Conservation (phyloP, 35 echinoderm and acorn worm species). For the Eucidaris tribuloides region DNA sequence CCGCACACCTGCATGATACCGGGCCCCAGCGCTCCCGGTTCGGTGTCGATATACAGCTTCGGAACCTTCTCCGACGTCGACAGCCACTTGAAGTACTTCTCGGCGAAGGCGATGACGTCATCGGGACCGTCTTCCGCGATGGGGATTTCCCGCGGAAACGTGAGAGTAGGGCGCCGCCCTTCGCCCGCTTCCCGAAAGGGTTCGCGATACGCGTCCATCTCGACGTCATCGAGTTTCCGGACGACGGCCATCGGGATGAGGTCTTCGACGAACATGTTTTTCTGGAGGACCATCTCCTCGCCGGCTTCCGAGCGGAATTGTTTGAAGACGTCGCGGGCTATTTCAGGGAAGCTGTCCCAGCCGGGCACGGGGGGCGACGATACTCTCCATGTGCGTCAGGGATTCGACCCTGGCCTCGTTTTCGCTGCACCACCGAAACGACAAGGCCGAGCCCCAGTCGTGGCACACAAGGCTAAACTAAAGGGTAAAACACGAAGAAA, state of each 20-base stretch:
- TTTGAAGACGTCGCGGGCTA: slow-evolving; percentile 38
- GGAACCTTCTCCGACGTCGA: slow-evolving; percentile 32
- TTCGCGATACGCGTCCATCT: slow-evolving; percentile 59
- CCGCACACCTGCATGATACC: slow-evolving; percentile 12
- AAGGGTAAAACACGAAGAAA: no score
- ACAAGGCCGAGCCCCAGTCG: slow-evolving; percentile 70
- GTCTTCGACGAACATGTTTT: slow-evolving; percentile 67
- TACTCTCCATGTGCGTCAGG: slow-evolving; percentile 59
- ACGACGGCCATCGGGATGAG: slow-evolving; percentile 45
- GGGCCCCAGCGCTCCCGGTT: slow-evolving; percentile 51
- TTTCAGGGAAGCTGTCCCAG: slow-evolving; percentile 37
- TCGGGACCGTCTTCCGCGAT: slow-evolving; percentile 48
- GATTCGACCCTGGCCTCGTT: slow-evolving; percentile 35
- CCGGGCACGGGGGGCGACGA: slow-evolving; percentile 17
- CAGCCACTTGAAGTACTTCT: slow-evolving; percentile 43
- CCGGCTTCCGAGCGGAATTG: slow-evolving; percentile 45
- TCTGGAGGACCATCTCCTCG: slow-evolving; percentile 70
- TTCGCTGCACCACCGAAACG: slow-evolving; percentile 60
- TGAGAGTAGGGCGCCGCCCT: slow-evolving; percentile 59
- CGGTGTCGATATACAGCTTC: slow-evolving; percentile 54
- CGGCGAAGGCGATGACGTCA: slow-evolving; percentile 53
- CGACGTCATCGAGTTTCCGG: slow-evolving; percentile 37
- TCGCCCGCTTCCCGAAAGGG: slow-evolving; percentile 45
- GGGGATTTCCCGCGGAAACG: slow-evolving; percentile 72
- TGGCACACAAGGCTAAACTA: slow-evolving; percentile 71